Evolutionary conservation across 1,140 invertebrate species (phyloP).

Genomic region (Wiebesia pumilae): DNA sequence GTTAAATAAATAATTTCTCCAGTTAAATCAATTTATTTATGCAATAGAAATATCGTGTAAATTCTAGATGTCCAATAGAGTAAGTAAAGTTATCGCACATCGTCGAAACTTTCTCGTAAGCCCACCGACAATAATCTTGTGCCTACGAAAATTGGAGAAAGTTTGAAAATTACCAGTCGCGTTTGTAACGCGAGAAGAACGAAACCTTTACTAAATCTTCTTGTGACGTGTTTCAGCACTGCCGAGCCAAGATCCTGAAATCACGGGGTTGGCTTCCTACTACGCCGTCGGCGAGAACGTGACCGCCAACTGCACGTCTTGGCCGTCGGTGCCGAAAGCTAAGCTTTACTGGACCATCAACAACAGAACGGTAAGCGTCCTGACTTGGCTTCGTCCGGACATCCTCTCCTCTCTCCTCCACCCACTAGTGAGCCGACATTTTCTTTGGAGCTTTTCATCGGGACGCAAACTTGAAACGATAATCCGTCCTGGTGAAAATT

Average conservation of each 20-base stretch:
- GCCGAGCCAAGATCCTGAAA: conserved; percentile 65
- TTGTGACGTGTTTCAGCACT: conserved; percentile 9
- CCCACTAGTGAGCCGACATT: background rate
- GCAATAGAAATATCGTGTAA: no score
- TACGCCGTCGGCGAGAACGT: conserved; percentile 69
- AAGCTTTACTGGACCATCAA: conserved; percentile 71
- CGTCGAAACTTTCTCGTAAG: background rate
- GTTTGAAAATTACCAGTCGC: background rate
- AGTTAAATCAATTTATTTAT: no score
- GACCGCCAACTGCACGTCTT: conserved; percentile 68
- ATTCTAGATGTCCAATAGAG: no score
- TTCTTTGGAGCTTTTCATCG: background rate
- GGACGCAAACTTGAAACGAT: no score
- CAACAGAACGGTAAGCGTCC: conserved; percentile 64
- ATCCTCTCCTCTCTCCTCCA: no score
- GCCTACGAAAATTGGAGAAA: background rate
- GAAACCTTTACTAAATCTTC: background rate
- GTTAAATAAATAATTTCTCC: no score
- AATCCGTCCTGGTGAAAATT: no score
- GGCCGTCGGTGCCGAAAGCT: conserved; percentile 68
- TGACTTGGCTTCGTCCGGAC: background rate
- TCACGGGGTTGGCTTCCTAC: conserved; percentile 61
- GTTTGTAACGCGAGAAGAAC: background rate
- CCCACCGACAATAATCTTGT: background rate
- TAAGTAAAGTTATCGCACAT: no score